Evolutionary conservation across 2,797 vertebrate species (phyloP).

Genomic region (Hippoglossus hippoglossus): DNA sequence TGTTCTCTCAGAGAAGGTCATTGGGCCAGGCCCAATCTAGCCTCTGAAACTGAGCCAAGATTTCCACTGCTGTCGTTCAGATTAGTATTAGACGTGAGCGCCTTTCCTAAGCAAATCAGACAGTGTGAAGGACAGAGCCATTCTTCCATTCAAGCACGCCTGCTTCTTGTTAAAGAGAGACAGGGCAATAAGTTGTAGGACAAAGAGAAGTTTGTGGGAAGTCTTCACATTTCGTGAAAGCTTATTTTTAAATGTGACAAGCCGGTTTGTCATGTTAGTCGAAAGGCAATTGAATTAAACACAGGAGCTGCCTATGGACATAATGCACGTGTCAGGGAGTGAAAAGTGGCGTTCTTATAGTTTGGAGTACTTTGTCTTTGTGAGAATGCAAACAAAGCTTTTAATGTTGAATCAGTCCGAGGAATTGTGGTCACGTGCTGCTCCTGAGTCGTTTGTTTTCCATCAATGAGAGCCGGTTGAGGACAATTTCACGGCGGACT

Average conservation of each 20-base stretch:
- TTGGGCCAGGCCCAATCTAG: conserved; percentile 81
- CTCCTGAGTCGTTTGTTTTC: not conserved
- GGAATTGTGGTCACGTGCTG: not conserved
- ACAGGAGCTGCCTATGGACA: conserved; percentile 28
- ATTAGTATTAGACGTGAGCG: conserved; percentile 84
- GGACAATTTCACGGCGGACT: not conserved
- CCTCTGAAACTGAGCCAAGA: conserved; percentile 86
- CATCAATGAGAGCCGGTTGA: not conserved
- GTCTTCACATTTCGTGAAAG: conserved; percentile 60
- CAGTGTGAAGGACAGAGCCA: conserved; percentile 84
- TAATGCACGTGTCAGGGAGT: conserved; percentile 29
- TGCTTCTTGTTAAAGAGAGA: conserved; percentile 77
- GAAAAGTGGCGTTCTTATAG: conserved; percentile 8
- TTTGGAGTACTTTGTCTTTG: conserved; percentile 12
- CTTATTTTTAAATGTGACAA: conserved; percentile 63
- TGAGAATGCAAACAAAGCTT: not conserved
- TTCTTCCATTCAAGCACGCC: conserved; percentile 78
- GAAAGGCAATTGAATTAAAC: conserved; percentile 35
- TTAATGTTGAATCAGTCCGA: conserved; percentile 6
- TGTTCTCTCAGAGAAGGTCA: conserved; percentile 82
- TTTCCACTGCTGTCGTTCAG: conserved; percentile 83
- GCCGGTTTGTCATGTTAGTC: conserved; percentile 35
- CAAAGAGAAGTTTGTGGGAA: conserved; percentile 73
- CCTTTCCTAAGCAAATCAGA: conserved; percentile 84
- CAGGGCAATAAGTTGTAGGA: conserved; percentile 76